phyloP scores from a whole-genome alignment of 2,797 vertebrate genomes.

The Orestias chungarensis region DNA sequence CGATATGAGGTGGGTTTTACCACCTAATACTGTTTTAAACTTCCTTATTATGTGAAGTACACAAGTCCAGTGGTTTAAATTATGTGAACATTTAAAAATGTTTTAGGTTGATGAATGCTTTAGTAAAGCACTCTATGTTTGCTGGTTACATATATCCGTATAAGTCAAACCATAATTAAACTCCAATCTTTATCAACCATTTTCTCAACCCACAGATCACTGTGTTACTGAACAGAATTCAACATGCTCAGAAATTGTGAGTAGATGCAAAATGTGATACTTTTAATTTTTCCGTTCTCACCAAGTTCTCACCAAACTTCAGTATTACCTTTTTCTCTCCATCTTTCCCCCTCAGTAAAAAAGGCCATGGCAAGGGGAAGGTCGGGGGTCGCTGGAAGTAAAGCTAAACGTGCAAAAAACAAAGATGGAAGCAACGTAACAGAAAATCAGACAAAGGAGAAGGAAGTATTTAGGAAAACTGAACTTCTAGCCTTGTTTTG shows the following conservation, averaged over 20 bases:
- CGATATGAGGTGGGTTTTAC: conserved; percentile 83
- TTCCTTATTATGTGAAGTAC: background rate
- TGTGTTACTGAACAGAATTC: conserved; percentile 90
- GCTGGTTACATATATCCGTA: too few species aligned
- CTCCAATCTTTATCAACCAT: background rate
- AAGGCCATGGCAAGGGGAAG: conserved; percentile 88
- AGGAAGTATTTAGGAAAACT: background rate
- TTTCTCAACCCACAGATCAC: conserved; percentile 79
- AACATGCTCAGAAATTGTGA: conserved; percentile 93
- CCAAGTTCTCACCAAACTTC: too few species aligned
- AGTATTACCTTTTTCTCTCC: background rate
- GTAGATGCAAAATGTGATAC: conserved; percentile 44
- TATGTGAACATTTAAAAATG: too few species aligned
- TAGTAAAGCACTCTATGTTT: too few species aligned
- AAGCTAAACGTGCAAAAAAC: background rate
- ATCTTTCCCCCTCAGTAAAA: conserved; percentile 81
- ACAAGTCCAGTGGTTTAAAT: background rate
- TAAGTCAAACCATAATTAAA: background rate
- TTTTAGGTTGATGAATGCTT: too few species aligned
- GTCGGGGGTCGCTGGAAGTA: conserved; percentile 93
- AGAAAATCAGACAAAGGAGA: too few species aligned
- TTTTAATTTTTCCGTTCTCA: background rate
- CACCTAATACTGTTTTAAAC: background rate
- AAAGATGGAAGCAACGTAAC: background rate
- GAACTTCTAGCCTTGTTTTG: background rate